Evolutionary conservation across 2,113 vertebrate genomes (phyloP).

Genomic region (Mustelus asterias): DNA sequence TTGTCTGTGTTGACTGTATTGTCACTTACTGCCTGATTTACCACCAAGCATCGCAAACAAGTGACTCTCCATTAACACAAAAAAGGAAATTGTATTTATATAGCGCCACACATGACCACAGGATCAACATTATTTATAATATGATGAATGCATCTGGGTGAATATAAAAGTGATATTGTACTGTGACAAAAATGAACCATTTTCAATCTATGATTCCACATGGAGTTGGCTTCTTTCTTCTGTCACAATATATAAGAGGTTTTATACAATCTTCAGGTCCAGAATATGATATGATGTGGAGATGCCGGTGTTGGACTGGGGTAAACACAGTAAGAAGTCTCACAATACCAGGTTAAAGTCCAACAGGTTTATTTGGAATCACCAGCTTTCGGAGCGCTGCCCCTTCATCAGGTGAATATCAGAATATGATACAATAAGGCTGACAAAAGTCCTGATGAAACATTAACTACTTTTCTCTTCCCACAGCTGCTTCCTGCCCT

Average conservation of each 20-base stretch:
- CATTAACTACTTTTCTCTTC: neutral
- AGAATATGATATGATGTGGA: neutral
- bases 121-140: neutral
- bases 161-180: neutral
- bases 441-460: too few species aligned
- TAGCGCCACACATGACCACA: neutral
- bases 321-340: too few species aligned
- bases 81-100: neutral
- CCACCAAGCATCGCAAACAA: neutral
- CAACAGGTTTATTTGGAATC: too few species aligned
- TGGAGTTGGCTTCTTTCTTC: neutral
- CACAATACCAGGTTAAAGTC: too few species aligned
- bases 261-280: neutral
- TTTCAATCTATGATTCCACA: neutral
- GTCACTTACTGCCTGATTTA: too few species aligned
- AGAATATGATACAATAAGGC: neutral
- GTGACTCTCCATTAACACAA: neutral
- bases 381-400: too few species aligned
- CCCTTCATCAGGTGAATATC: too few species aligned
- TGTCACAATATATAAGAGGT: neutral
- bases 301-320: too few species aligned
- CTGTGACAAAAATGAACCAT: neutral
- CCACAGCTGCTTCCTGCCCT: neutral
- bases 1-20: neutral
- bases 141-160: neutral